Percentiles rank a stretch among this genome's conserved stretches.
Evolutionary conservation across 1,140 invertebrate genomes (phyloP).

Genomic region (Drosophila takahashii): DNA sequence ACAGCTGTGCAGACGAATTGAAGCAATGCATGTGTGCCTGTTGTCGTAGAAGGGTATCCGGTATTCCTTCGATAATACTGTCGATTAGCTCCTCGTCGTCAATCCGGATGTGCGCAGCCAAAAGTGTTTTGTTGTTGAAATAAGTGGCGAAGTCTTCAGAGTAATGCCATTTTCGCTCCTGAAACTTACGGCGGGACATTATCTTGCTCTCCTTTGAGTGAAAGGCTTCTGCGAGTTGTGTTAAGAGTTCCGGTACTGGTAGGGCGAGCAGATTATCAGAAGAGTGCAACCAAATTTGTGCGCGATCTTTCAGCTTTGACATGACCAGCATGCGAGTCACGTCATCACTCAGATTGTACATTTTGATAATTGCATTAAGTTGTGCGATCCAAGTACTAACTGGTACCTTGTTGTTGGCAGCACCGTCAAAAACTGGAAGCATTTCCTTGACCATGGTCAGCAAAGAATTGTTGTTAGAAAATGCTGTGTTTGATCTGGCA

Average conservation of each 20-base stretch:
- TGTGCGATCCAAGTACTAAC: neutral
- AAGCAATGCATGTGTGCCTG: no score
- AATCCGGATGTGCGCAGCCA: no score
- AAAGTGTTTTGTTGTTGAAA: no score
- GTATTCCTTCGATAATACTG: no score
- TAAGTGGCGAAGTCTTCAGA: neutral
- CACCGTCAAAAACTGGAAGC: neutral
- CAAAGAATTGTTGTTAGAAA: neutral
- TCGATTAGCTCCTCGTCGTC: no score
- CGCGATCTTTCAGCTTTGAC: neutral
- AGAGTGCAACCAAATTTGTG: neutral
- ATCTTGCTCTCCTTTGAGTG: neutral
- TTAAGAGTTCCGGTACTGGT: neutral
- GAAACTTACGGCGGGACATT: no score
- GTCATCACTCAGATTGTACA: neutral
- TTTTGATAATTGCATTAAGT: neutral
- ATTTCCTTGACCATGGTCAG: constrained; percentile 2
- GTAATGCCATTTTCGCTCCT: neutral
- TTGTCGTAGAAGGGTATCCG: no score
- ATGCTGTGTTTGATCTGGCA: neutral
- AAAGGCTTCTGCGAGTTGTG: neutral
- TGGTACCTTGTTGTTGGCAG: neutral
- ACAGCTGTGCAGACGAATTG: no score
- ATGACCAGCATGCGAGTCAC: neutral
- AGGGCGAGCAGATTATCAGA: neutral